phyloP scores from a whole-genome alignment of 1,140 invertebrate species.

The Neodiprion lecontei region DNA sequence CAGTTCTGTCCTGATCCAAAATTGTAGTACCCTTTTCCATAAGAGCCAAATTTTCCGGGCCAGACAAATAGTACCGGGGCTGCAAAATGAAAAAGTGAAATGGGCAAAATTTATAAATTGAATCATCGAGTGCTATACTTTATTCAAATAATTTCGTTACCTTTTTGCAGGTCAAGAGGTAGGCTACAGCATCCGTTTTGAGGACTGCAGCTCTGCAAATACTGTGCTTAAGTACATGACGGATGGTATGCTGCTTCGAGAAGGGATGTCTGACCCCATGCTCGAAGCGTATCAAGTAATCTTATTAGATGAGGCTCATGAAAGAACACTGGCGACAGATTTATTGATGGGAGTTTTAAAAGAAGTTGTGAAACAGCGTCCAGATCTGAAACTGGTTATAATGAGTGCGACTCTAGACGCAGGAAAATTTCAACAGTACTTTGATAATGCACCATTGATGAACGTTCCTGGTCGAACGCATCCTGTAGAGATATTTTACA shows the following conservation, averaged over 20 bases:
- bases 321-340: slow-evolving; percentile 97
- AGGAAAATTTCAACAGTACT: slow-evolving; percentile 99
- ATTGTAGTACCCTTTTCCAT: too few relatives aligned
- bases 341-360: slow-evolving; percentile 99
- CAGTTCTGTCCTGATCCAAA: too few relatives aligned
- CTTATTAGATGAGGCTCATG: slow-evolving; percentile 98
- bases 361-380: slow-evolving; percentile 93
- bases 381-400: slow-evolving; percentile 96
- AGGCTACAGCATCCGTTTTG: slow-evolving; percentile 99
- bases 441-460: slow-evolving; percentile 98
- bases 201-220: slow-evolving; percentile 96
- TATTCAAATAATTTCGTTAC: too few relatives aligned
- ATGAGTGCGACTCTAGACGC: slow-evolving; percentile 99
- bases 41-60: too few relatives aligned
- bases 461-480: slow-evolving; percentile 97
- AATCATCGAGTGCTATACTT: too few relatives aligned
- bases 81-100: too few relatives aligned
- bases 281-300: slow-evolving; percentile 96
- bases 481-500: slow-evolving; percentile 99
- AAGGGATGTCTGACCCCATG: slow-evolving; percentile 99
- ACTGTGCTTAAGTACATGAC: slow-evolving; percentile 97
- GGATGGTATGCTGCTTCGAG: slow-evolving; percentile 98
- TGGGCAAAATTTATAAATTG: too few relatives aligned
- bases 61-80: too few relatives aligned
- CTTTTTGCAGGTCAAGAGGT: slow-evolving; percentile 82